Evolutionary conservation across 2,797 vertebrate species (phyloP).

Genomic region (Anguilla pacifica): DNA sequence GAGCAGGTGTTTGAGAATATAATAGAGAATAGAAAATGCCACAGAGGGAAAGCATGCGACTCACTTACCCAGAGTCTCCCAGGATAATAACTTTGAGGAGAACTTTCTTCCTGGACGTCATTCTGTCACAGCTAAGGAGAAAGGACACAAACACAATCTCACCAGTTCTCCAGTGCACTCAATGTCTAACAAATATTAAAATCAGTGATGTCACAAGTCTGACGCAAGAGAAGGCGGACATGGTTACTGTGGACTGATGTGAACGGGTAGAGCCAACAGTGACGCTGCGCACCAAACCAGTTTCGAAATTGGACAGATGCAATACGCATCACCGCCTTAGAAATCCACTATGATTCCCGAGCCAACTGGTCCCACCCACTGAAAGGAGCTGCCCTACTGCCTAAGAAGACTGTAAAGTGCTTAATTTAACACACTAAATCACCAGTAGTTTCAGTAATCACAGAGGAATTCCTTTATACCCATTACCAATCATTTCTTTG

Average conservation of each 20-base stretch:
- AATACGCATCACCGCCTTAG: background rate
- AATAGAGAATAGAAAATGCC: background rate
- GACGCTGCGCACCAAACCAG: background rate
- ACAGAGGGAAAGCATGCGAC: background rate
- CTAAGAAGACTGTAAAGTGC: background rate
- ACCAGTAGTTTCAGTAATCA: no score
- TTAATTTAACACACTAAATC: background rate
- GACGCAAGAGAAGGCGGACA: background rate
- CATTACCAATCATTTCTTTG: no score
- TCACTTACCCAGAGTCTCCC: slow-evolving; percentile 92
- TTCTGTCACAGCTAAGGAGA: slow-evolving; percentile 72
- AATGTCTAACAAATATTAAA: background rate
- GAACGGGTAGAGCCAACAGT: background rate
- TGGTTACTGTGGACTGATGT: background rate
- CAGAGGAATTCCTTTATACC: no score
- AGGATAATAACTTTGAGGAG: slow-evolving; percentile 95
- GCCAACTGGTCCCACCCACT: background rate
- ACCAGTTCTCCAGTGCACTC: background rate
- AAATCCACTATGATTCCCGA: background rate
- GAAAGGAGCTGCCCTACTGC: background rate
- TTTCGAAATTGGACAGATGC: background rate
- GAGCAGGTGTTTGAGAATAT: background rate
- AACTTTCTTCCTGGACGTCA: slow-evolving; percentile 97
- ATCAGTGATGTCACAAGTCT: background rate
- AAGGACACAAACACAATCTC: slow-evolving; percentile 28